Conservation (phyloP, 2,888 invertebrate genomes). For the Sphinx pinastri region DNA sequence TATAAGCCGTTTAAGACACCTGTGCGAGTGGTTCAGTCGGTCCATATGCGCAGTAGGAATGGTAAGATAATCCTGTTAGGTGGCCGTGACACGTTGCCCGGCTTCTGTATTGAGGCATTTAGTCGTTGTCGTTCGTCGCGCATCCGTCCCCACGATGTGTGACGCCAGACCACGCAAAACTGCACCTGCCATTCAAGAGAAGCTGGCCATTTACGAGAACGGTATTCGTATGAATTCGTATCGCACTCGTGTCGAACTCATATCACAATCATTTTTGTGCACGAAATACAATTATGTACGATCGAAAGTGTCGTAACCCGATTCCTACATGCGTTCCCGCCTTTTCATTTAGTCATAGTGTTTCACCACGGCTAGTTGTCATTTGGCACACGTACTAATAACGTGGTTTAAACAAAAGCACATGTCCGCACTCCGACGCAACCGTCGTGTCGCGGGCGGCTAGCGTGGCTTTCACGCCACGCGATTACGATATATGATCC, state of each 20-base stretch:
- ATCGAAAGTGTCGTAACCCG: conserved; percentile 68
- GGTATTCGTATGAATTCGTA: conserved; percentile 74
- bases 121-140: conserved; percentile 60
- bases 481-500: conserved; percentile 69
- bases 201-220: conserved; percentile 81
- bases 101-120: conserved; percentile 73
- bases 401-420: conserved; percentile 71
- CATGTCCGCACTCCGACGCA: conserved; percentile 46
- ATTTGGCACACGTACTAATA: conserved; percentile 73
- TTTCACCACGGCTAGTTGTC: conserved; percentile 75
- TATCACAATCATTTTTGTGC: conserved; percentile 50
- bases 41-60: conserved; percentile 75
- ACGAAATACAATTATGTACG: conserved; percentile 51
- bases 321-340: conserved; percentile 46
- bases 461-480: conserved; percentile 70
- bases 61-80: conserved; percentile 81
- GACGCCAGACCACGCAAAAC: conserved; percentile 72
- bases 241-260: conserved; percentile 47
- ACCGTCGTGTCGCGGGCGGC: neutral
- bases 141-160: conserved; percentile 75
- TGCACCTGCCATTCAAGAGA: conserved; percentile 78
- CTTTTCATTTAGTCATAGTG: conserved; percentile 54
- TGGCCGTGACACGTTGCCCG: conserved; percentile 82
- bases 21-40: conserved; percentile 66
- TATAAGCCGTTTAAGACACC: conserved; percentile 71